Evolutionary conservation across 2,888 invertebrate genomes (phyloP).

Genomic region (Lepeophtheirus nordmannii): DNA sequence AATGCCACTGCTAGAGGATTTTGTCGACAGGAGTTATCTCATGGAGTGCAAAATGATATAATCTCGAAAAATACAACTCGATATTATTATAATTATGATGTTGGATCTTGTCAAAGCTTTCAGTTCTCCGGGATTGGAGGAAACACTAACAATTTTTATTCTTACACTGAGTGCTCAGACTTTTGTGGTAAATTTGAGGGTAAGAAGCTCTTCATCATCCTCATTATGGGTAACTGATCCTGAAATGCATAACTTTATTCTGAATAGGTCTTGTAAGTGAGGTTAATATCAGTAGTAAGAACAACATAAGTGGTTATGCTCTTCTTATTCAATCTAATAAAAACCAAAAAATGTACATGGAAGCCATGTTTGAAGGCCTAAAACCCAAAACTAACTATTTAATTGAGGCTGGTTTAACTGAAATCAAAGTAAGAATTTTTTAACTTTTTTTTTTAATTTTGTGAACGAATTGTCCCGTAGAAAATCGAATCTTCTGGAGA

Average conservation of each 20-base stretch:
- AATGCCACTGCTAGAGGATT: too few relatives aligned
- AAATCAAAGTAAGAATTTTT: background rate
- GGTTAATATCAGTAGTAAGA: background rate
- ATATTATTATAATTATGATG: background rate
- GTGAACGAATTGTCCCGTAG: background rate
- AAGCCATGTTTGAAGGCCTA: background rate
- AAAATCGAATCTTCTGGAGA: background rate
- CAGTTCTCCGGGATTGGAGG: slow-evolving; percentile 4
- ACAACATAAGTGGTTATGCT: background rate
- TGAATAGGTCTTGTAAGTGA: background rate
- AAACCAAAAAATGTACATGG: background rate
- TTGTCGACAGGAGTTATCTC: too few relatives aligned
- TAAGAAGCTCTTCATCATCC: background rate
- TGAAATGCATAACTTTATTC: background rate
- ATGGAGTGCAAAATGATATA: too few relatives aligned
- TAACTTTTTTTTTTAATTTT: background rate
- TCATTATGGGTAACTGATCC: background rate
- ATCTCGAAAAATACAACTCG: background rate
- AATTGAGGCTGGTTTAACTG: background rate
- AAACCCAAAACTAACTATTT: background rate
- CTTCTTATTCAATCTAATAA: background rate
- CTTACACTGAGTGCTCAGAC: background rate
- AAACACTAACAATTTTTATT: background rate
- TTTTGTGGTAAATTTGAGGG: slow-evolving; percentile 17
- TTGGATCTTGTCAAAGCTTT: slow-evolving; percentile 2